Evolutionary conservation across 23 tunicate genomes (phyloP).

Genomic region (Trididemnum clinides): DNA sequence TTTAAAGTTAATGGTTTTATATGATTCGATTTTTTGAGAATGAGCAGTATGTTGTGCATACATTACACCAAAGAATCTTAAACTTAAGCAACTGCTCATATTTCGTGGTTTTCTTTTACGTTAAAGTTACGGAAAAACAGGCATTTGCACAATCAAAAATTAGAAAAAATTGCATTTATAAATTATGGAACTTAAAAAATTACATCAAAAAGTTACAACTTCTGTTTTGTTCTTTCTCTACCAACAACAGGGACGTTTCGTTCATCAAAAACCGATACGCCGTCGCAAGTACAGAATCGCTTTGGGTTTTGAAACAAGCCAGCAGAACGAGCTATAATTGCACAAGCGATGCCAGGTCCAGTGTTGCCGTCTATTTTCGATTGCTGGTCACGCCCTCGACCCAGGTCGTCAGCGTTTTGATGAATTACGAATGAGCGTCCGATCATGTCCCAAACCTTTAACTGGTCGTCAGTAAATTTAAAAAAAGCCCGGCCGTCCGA

Average conservation of each 20-base stretch:
- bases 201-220: slow-evolving; percentile 20
- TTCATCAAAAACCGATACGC: slow-evolving; percentile 83
- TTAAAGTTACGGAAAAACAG: too few relatives aligned
- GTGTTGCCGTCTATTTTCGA: slow-evolving; percentile 60
- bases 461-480: slow-evolving; percentile 57
- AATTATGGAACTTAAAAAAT: background rate
- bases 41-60: too few relatives aligned
- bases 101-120: too few relatives aligned
- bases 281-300: slow-evolving; percentile 85
- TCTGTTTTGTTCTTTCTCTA: slow-evolving; percentile 44
- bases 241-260: slow-evolving; percentile 89
- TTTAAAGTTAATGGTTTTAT: too few relatives aligned
- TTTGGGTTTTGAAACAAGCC: slow-evolving; percentile 83
- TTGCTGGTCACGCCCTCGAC: slow-evolving; percentile 4
- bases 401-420: slow-evolving; percentile 61
- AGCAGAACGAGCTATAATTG: slow-evolving; percentile 84
- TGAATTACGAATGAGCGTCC: slow-evolving; percentile 88
- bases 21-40: too few relatives aligned
- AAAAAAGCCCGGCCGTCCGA: slow-evolving; percentile 65
- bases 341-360: slow-evolving; percentile 87
- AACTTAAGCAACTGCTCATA: too few relatives aligned
- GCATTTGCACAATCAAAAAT: too few relatives aligned
- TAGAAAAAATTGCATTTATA: background rate
- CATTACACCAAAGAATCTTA: too few relatives aligned
- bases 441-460: slow-evolving; percentile 83